phyloP scores from a whole-genome alignment of 2,113 vertebrate genomes.

The Australoheros scitulus region DNA sequence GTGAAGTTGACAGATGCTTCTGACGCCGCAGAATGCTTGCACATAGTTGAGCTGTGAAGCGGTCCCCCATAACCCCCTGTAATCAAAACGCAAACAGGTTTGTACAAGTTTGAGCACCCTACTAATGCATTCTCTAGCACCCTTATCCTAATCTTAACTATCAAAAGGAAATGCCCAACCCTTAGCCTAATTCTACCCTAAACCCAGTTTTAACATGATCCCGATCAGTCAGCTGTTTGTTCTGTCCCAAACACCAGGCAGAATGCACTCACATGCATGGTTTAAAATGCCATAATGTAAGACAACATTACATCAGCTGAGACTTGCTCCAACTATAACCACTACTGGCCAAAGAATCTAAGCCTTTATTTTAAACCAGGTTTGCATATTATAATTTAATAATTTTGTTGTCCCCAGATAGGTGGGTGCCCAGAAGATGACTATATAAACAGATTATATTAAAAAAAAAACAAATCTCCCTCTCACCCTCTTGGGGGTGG shows the following conservation, averaged over 20 bases:
- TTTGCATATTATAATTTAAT: not conserved
- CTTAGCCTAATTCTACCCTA: not conserved
- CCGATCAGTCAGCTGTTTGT: accelerated
- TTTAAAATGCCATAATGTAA: not conserved
- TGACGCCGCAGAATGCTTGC: slow-evolving; percentile 32
- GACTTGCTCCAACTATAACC: not conserved
- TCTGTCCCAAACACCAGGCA: not conserved
- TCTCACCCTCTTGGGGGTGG: too few species aligned
- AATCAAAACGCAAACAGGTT: not conserved
- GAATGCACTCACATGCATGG: not conserved
- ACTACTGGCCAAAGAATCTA: not conserved
- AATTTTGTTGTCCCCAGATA: too few species aligned
- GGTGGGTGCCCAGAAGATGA: too few species aligned
- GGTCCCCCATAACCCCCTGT: not conserved
- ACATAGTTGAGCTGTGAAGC: slow-evolving; percentile 29
- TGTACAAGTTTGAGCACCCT: not conserved
- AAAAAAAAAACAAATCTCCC: too few species aligned
- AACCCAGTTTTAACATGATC: not conserved
- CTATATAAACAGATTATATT: too few species aligned
- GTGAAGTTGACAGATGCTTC: slow-evolving; percentile 54
- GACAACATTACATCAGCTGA: not conserved
- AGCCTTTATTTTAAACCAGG: not conserved
- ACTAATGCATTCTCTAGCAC: not conserved
- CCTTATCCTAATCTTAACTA: not conserved
- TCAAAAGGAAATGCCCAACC: not conserved